Conservation (phyloP, 2,888 invertebrate genomes). For the Nephrotoma guestfalica region DNA sequence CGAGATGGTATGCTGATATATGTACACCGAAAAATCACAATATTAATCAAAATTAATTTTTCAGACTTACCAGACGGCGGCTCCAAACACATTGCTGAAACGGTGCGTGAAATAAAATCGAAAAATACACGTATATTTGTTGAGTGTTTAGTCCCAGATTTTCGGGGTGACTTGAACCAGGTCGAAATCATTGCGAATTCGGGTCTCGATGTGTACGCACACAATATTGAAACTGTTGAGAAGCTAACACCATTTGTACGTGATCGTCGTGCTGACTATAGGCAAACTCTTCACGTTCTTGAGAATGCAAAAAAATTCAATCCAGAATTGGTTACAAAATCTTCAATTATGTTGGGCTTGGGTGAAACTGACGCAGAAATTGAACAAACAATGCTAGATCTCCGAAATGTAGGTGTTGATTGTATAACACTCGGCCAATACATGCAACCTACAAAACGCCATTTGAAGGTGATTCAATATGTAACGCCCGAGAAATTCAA, state of each 20-base stretch:
- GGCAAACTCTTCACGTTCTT: slow-evolving; percentile 76
- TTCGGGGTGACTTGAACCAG: slow-evolving; percentile 62
- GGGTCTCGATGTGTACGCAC: slow-evolving; percentile 92
- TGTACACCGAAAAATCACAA: background rate
- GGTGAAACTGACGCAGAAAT: slow-evolving; percentile 83
- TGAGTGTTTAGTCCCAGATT: slow-evolving; percentile 95
- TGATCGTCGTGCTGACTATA: slow-evolving; percentile 83
- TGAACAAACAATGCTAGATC: slow-evolving; percentile 72
- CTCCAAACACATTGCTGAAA: slow-evolving; percentile 82
- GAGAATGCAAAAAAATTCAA: slow-evolving; percentile 66
- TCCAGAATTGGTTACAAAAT: slow-evolving; percentile 81
- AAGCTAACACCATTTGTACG: slow-evolving; percentile 80
- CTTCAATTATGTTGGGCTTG: slow-evolving; percentile 95
- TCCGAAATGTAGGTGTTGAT: slow-evolving; percentile 71
- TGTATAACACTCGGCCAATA: slow-evolving; percentile 96
- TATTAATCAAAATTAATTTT: background rate
- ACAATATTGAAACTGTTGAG: slow-evolving; percentile 96
- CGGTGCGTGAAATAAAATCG: slow-evolving; percentile 71
- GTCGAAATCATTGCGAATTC: slow-evolving; percentile 62
- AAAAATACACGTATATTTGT: slow-evolving; percentile 76
- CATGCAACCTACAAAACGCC: slow-evolving; percentile 97
- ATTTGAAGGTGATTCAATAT: slow-evolving; percentile 89
- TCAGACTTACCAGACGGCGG: slow-evolving; percentile 91
- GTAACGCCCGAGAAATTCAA: slow-evolving; percentile 89
- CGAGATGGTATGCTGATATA: slow-evolving; percentile 59